Evolutionary conservation across 2,797 vertebrate species (phyloP).

Genomic region (Masticophis lateralis): DNA sequence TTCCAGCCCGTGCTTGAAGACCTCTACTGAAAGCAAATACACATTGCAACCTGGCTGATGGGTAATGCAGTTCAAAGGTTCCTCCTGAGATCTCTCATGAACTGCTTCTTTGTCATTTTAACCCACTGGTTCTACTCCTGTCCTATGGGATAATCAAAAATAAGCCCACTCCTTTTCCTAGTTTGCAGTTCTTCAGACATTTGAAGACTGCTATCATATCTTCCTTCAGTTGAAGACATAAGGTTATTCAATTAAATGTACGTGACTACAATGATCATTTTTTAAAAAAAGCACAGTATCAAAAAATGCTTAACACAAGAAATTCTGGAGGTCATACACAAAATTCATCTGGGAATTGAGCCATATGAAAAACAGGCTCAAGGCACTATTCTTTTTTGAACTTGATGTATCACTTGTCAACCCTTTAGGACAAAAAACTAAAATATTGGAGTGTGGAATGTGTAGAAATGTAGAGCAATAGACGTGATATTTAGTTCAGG

Average conservation of each 20-base stretch:
- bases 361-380: background rate
- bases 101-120: background rate
- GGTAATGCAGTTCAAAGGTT: background rate
- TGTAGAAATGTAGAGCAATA: background rate
- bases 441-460: background rate
- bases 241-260: background rate
- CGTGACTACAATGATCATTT: background rate
- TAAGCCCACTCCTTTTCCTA: background rate
- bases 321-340: background rate
- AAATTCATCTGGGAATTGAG: background rate
- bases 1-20: background rate
- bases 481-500: background rate
- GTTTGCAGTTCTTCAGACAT: background rate
- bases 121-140: background rate
- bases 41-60: background rate
- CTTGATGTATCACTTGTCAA: background rate
- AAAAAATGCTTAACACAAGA: background rate
- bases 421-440: background rate
- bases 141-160: background rate
- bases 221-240: background rate
- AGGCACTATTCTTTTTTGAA: background rate
- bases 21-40: background rate
- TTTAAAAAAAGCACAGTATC: background rate
- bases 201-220: background rate
- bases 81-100: background rate